Base-by-base conservation (phyloP, 2,113 vertebrate genomes). In the Leucopternis melanops region DNA sequence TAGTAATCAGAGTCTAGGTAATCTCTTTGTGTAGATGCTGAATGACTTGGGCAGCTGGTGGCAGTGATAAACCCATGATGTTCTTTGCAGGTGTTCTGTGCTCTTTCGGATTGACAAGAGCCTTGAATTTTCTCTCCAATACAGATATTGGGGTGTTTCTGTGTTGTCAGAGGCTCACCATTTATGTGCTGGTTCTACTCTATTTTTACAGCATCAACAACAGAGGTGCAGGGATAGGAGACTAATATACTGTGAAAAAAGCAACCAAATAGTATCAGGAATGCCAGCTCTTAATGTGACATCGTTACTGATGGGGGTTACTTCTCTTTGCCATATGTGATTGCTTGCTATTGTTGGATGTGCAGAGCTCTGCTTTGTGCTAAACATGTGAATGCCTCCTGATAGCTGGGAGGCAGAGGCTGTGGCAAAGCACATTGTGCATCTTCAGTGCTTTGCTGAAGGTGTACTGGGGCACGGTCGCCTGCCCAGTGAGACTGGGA, bases 211-310 rank as follows among this genome's bases (percentile, higher is more conserved):
- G 20, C 23, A n/a, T 20, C 10, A 36, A 8, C 13, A 27, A 13
- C 2, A 29, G 29, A 55, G 31, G 8, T 75, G 21, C 31, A 36
- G 49, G 44, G 27, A 17, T 31, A 21, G n/a, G 19, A 12, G 29
- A 63, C 22, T 17, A 15, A 13, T 18, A 6, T 13, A 44, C 38
- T 63, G 27, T 54, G 31, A 32, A 47, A 49, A 65, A 66, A 1
- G 0, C 2, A 42, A 11, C 11, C 10, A 11, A 47, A 14, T 29
- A 50, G 27, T 6, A 23, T 13, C 38, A 67, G 47, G 38, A 67
- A 13, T 29, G 18, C 7, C 7, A 42, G 47, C 34, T 71, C 27
- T 42, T 55, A 27, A 25, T 0, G 0, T 8, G 3, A 25, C 0
- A 0, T 19, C 23, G 11, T n/a, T 77, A 42, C 16, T 55, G 47